These are phyloP conservation scores for Odontothrips loti DNA, from an alignment of 2,888 invertebrate species.

Conservation along the genomic window DNA sequence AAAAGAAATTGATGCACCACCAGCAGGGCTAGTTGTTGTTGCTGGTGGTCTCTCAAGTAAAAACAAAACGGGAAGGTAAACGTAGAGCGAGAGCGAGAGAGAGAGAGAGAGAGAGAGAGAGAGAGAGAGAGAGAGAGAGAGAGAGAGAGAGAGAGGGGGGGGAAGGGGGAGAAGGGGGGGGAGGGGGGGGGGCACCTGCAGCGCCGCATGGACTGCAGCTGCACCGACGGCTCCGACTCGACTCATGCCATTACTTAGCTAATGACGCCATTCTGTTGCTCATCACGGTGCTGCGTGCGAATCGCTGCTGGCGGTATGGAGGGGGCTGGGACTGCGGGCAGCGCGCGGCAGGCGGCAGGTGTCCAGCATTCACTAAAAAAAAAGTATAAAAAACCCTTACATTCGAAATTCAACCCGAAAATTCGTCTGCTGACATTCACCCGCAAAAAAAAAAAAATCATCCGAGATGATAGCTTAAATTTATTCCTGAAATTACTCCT, in stretches of 20 bases:
- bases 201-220: not conserved
- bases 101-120: conserved; percentile 9
- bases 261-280: conserved; percentile 21
- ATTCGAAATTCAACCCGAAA: too few species aligned
- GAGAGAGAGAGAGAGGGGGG: not conserved
- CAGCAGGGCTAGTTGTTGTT: not conserved
- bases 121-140: not conserved
- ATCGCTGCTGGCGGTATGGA: too few species aligned
- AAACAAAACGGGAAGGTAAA: not conserved
- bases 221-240: not conserved
- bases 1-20: not conserved
- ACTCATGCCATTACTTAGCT: not conserved
- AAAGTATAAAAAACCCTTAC: too few species aligned
- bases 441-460: too few species aligned
- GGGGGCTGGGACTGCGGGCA: too few species aligned
- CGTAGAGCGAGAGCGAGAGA: not conserved
- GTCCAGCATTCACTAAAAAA: too few species aligned
- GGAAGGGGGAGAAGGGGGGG: not conserved
- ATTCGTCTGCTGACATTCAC: too few species aligned
- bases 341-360: too few species aligned
- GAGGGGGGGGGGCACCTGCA: not conserved
- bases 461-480: too few species aligned
- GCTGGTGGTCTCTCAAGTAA: not conserved
- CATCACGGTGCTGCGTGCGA: not conserved
- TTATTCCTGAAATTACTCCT: too few species aligned